Conservation (phyloP, 2,113 vertebrate genomes). For the Fukomys damarensis region DNA sequence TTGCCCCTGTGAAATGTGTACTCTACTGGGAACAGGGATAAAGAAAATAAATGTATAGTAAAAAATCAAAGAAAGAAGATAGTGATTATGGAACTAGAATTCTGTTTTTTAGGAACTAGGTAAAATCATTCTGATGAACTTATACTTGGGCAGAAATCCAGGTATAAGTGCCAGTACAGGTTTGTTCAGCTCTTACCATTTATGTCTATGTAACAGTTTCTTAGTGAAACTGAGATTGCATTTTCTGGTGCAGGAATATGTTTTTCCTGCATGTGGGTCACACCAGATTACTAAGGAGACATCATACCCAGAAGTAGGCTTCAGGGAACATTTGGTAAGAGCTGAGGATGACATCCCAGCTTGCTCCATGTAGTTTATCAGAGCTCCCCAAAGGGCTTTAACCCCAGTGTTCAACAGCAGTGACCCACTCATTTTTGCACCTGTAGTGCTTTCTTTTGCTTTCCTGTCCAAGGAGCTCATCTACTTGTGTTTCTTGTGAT, state of each 20-base stretch:
- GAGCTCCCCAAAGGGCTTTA: background rate
- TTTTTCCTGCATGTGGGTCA: background rate
- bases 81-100: background rate
- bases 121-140: background rate
- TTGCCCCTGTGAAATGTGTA: background rate
- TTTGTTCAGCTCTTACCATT: background rate
- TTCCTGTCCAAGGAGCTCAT: background rate
- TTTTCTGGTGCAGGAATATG: background rate
- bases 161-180: accelerated
- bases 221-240: background rate
- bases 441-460: background rate
- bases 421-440: background rate
- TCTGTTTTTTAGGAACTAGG: background rate
- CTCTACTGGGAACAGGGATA: background rate
- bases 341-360: background rate
- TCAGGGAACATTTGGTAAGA: background rate
- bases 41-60: background rate
- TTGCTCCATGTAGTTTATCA: background rate
- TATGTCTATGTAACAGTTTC: background rate
- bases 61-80: background rate
- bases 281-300: background rate
- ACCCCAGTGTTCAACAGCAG: background rate
- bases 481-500: background rate
- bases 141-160: background rate
- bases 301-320: background rate